A percentile compares a stretch with the other conserved stretches of the same genome.
Conservation (phyloP, 2,113 vertebrate species). For the Cyanoramphus novaezelandiae region DNA sequence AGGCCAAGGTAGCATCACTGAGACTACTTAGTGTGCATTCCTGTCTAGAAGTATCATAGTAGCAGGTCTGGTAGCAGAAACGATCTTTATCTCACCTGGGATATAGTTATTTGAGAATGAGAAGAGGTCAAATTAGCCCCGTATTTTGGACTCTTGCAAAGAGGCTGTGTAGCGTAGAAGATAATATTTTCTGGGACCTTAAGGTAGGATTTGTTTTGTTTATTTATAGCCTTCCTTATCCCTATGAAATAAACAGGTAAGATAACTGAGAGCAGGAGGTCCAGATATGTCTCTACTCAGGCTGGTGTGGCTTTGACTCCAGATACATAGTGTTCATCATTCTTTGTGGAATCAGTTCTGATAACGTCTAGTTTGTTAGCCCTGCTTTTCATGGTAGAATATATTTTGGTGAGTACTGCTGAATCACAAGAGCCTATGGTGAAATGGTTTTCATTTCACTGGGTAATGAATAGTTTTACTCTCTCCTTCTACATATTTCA, state of each 20-base stretch:
- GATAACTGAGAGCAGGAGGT: neutral
- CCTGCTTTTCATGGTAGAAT: neutral
- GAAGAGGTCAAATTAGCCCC: neutral
- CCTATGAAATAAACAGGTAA: neutral
- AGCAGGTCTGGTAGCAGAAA: neutral
- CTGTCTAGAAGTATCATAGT: neutral
- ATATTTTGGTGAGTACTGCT: neutral
- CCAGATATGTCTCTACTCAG: neutral
- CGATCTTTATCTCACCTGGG: neutral
- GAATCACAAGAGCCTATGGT: neutral
- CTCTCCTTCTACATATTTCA: neutral
- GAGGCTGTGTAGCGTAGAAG: neutral
- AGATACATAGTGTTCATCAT: neutral
- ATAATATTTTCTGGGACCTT: neutral
- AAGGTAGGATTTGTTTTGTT: neutral
- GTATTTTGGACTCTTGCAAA: neutral
- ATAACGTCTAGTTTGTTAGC: neutral
- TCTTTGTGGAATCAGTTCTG: neutral
- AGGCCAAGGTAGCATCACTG: neutral
- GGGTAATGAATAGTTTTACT: neutral
- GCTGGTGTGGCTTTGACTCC: neutral
- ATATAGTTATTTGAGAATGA: neutral
- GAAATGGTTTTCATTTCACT: slow-evolving; percentile 1
- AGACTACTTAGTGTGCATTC: neutral
- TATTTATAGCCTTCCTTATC: neutral